Conservation (phyloP, 2,888 invertebrate genomes). For the Heterodera filipjevi region DNA sequence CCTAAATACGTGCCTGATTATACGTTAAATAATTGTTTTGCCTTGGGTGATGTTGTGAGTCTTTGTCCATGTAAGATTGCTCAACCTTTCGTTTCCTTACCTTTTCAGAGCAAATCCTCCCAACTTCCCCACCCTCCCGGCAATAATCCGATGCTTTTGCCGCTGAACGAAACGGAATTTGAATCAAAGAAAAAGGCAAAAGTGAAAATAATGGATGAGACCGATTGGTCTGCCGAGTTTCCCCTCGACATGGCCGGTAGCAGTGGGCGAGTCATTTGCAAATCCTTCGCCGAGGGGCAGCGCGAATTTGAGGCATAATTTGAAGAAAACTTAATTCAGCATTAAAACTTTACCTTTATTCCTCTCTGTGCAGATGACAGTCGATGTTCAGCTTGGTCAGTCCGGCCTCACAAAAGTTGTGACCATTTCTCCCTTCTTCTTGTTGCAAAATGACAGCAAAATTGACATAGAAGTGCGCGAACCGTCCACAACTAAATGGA, state of each 20-base stretch:
- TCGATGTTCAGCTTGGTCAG: constrained; percentile 85
- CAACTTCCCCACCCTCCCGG: constrained; percentile 77
- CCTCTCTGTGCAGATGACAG: constrained; percentile 76
- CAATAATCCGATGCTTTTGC: constrained; percentile 84
- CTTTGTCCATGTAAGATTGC: not conserved
- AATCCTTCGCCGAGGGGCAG: constrained; percentile 62
- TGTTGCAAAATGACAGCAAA: constrained; percentile 77
- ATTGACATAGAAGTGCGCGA: constrained; percentile 58
- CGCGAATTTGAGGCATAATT: constrained; percentile 18
- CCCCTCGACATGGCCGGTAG: constrained; percentile 97
- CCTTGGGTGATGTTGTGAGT: too few species aligned
- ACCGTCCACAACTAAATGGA: constrained; percentile 51
- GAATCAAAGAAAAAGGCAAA: constrained; percentile 73
- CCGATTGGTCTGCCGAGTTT: constrained; percentile 94
- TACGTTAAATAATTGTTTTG: too few species aligned
- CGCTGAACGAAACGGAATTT: constrained; percentile 89
- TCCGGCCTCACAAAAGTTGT: constrained; percentile 94
- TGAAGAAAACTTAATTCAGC: constrained; percentile 17
- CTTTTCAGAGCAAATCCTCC: not conserved
- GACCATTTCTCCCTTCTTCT: constrained; percentile 89
- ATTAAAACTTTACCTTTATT: constrained; percentile 3
- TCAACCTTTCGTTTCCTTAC: not conserved
- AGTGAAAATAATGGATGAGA: constrained; percentile 80
- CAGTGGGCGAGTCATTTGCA: constrained; percentile 83
- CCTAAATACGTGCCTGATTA: too few species aligned